Percentiles rank a stretch among this genome's conserved stretches.
These are phyloP conservation scores for Smithornis capensis DNA, from an alignment of 2,113 vertebrate species.

Conservation along the genomic window DNA sequence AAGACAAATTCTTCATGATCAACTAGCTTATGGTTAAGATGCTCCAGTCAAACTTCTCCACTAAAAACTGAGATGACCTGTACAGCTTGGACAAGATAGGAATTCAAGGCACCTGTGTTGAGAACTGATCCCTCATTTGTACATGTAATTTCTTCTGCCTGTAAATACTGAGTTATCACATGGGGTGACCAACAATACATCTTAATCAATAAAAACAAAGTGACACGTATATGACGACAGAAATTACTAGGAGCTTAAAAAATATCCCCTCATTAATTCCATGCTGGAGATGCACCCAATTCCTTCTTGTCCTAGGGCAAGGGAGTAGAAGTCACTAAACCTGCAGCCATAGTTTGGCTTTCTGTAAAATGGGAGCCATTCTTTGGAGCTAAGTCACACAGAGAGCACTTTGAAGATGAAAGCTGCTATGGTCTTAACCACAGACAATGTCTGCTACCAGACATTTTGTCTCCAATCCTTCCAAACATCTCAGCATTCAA, in stretches of 20 bases:
- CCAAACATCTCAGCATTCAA: neutral
- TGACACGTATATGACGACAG: neutral
- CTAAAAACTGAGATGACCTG: neutral
- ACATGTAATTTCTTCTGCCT: neutral
- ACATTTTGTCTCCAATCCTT: constrained; percentile 30
- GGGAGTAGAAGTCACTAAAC: constrained; percentile 13
- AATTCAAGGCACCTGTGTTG: neutral
- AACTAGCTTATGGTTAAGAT: neutral
- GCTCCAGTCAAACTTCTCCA: neutral
- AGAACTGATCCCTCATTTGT: neutral
- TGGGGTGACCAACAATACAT: fast-evolving
- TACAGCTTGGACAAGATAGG: neutral
- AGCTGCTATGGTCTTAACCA: constrained; percentile 12
- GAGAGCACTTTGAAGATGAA: constrained; percentile 39
- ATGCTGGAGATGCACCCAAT: neutral
- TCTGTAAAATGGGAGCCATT: constrained; percentile 24
- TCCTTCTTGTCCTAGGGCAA: constrained; percentile 27
- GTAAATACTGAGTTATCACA: neutral
- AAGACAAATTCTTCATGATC: neutral
- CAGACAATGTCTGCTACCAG: constrained; percentile 18
- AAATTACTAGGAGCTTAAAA: neutral
- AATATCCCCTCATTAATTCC: neutral
- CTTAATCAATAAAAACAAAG: neutral
- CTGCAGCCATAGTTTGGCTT: neutral
- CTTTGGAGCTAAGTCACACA: constrained; percentile 9